Evolutionary conservation across 2,113 vertebrate genomes (phyloP).

Genomic region (Pachyramphus minor): DNA sequence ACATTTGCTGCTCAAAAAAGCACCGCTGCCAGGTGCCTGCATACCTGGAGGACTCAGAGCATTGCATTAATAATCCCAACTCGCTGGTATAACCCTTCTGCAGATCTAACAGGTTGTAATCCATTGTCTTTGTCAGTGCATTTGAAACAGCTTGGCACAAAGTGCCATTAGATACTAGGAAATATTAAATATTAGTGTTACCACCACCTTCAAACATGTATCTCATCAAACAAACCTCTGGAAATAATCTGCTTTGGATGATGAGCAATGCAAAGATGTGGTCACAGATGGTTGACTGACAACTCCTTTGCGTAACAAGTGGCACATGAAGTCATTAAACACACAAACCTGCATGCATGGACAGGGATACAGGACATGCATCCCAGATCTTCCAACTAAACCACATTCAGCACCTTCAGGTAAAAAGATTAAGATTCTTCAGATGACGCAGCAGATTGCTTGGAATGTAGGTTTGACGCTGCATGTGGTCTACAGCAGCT

Average conservation of each 20-base stretch:
- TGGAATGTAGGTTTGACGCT: rapidly evolving
- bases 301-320: background rate
- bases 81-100: background rate
- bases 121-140: background rate
- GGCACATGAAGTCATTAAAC: background rate
- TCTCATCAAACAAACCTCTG: background rate
- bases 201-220: background rate
- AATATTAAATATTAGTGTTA: background rate
- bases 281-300: background rate
- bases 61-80: background rate
- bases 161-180: background rate
- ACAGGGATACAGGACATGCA: background rate
- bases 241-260: background rate
- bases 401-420: background rate
- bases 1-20: background rate
- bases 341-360: background rate
- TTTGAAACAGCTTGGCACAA: background rate
- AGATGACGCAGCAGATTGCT: background rate
- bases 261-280: rapidly evolving
- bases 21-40: background rate
- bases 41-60: background rate
- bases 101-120: background rate
- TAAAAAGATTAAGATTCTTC: background rate
- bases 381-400: background rate
- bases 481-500: background rate